A percentile compares a stretch with the other conserved stretches of the same genome.
Evolutionary conservation across 2,888 invertebrate species (phyloP).

Genomic region (Stenotaenia linearis): DNA sequence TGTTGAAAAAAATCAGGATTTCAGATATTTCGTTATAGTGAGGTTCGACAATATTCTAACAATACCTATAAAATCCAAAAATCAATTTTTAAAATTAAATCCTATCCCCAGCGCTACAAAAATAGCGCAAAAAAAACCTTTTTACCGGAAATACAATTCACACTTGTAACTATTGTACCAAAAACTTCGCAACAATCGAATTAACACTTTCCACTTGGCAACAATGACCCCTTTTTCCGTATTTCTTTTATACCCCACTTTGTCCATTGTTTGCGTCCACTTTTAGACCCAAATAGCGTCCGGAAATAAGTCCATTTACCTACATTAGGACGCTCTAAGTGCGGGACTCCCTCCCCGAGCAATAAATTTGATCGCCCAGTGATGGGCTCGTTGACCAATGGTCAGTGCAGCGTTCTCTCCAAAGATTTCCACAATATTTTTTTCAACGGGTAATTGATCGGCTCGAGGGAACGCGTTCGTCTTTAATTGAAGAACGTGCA

Average conservation of each 20-base stretch:
- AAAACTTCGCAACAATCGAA: not conserved
- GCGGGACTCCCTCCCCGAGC: not conserved
- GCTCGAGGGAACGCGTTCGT: conserved; percentile 2
- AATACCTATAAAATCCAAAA: too few species aligned
- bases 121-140: not conserved
- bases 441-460: conserved; percentile 9
- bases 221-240: not conserved
- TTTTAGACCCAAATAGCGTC: not conserved
- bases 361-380: not conserved
- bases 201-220: not conserved
- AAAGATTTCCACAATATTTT: conserved; percentile 16
- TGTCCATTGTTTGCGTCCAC: conserved; percentile 11
- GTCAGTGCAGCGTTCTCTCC: not conserved
- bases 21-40: too few species aligned
- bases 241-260: not conserved
- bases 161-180: too few species aligned
- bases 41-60: too few species aligned
- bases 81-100: too few species aligned
- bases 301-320: not conserved
- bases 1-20: too few species aligned
- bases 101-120: not conserved
- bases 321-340: conserved; percentile 24
- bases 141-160: too few species aligned
- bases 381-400: conserved; percentile 12
- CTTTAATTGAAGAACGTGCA: conserved; percentile 24